Evolutionary conservation across 2,888 invertebrate genomes (phyloP).

Genomic region (Caradrina clavipalpis): DNA sequence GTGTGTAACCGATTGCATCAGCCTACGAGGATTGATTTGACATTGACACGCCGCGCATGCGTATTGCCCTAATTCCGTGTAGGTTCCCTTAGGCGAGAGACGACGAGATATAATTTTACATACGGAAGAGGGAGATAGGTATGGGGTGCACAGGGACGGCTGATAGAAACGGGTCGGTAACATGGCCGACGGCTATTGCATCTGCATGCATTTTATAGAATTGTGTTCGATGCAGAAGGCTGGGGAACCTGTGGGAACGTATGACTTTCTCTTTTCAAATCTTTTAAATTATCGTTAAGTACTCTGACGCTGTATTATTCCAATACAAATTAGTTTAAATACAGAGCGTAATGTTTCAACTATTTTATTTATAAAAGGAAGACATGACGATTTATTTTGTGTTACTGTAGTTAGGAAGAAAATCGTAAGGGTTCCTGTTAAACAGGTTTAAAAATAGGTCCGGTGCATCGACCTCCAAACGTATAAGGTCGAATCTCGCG

Average conservation of each 20-base stretch:
- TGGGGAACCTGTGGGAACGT: slow-evolving; percentile 64
- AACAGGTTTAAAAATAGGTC: slow-evolving; percentile 40
- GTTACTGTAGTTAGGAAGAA: background rate
- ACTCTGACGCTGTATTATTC: background rate
- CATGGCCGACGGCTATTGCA: slow-evolving; percentile 87
- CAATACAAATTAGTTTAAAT: background rate
- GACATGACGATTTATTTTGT: too few relatives aligned
- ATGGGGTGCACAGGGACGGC: slow-evolving; percentile 70
- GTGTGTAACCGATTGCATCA: slow-evolving; percentile 84
- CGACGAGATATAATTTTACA: slow-evolving; percentile 63
- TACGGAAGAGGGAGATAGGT: slow-evolving; percentile 72
- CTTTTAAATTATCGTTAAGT: background rate
- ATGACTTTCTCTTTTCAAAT: slow-evolving; percentile 61
- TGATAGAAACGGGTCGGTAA: slow-evolving; percentile 78
- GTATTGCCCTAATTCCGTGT: slow-evolving; percentile 87
- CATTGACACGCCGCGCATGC: slow-evolving; percentile 90
- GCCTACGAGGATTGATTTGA: slow-evolving; percentile 90
- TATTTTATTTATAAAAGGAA: background rate
- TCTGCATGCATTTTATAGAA: slow-evolving; percentile 83
- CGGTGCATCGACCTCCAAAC: slow-evolving; percentile 69
- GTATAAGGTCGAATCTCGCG: slow-evolving; percentile 33
- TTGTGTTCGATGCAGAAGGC: slow-evolving; percentile 69
- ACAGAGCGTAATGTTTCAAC: background rate
- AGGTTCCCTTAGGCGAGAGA: slow-evolving; percentile 75
- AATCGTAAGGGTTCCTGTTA: background rate